These are phyloP conservation scores for Channa maculata DNA, from an alignment of 2,113 vertebrate genomes.

Conservation along the genomic window DNA sequence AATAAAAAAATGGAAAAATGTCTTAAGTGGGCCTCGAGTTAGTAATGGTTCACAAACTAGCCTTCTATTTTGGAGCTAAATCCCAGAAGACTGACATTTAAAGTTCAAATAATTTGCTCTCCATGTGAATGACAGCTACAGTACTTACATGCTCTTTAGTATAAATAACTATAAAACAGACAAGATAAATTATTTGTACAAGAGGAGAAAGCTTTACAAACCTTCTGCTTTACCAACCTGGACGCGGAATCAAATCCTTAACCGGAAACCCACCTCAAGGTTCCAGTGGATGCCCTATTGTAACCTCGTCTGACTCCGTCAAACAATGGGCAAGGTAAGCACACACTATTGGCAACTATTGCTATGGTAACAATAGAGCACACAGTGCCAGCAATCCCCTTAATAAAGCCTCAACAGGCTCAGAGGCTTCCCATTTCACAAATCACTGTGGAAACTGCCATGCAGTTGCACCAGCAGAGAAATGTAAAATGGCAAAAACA, in stretches of 20 bases:
- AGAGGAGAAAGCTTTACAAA: neutral
- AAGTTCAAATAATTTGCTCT: neutral
- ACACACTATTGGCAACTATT: conserved; percentile 41
- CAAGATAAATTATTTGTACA: neutral
- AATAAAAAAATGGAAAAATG: neutral
- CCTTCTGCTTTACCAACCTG: neutral
- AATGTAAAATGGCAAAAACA: conserved; percentile 7
- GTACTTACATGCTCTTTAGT: neutral
- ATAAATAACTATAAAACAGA: neutral
- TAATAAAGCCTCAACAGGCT: conserved; percentile 58
- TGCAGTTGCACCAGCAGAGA: conserved; percentile 33
- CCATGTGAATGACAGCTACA: neutral
- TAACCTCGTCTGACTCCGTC: conserved; percentile 41
- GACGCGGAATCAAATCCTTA: neutral
- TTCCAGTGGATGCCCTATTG: neutral
- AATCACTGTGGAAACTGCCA: conserved; percentile 47
- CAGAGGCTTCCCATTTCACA: conserved; percentile 54
- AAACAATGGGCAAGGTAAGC: conserved; percentile 26
- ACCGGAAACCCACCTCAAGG: neutral
- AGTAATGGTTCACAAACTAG: neutral
- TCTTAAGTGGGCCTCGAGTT: neutral
- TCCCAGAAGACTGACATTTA: neutral
- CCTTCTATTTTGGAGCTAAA: neutral
- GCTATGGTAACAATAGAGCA: conserved; percentile 59
- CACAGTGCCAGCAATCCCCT: conserved; percentile 33